Evolutionary conservation across 2,113 vertebrate species (phyloP).

Genomic region (Sinocyclocheilus anophthalmus): DNA sequence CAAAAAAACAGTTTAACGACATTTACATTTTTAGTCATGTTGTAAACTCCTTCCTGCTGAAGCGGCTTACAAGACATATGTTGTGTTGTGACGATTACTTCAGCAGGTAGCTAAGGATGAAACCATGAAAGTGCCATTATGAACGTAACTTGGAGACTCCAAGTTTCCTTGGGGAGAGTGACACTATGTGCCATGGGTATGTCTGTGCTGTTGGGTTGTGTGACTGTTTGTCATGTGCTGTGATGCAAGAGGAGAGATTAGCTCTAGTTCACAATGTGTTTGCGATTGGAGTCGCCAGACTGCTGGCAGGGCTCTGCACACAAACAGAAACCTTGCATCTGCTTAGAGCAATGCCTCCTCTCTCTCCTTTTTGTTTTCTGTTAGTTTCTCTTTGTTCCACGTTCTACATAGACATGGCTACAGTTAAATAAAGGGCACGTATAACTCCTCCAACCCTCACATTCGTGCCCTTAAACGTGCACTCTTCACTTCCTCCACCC

Average conservation of each 20-base stretch:
- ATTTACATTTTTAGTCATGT: not conserved
- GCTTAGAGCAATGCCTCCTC: not conserved
- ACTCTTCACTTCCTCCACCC: not conserved
- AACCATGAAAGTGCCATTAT: not conserved
- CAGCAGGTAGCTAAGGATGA: conserved; percentile 1
- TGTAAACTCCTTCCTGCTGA: not conserved
- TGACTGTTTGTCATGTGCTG: conserved; percentile 40
- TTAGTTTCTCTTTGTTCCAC: not conserved
- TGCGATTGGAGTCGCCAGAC: not conserved
- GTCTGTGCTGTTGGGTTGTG: conserved; percentile 24
- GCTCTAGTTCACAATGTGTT: conserved; percentile 28
- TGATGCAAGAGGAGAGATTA: conserved; percentile 35
- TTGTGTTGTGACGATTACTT: not conserved
- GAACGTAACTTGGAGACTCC: not conserved
- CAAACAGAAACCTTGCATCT: conserved; percentile 3
- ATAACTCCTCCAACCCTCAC: not conserved
- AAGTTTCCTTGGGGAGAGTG: not conserved
- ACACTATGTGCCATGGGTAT: not conserved
- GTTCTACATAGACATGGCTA: not conserved
- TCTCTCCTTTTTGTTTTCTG: not conserved
- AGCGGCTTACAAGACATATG: not conserved
- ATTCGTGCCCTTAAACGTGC: not conserved
- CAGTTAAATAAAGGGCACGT: not conserved
- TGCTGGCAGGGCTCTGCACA: not conserved
- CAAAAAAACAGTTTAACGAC: not conserved